Conservation (phyloP, 2,888 invertebrate genomes). For the Tachina grossa region DNA sequence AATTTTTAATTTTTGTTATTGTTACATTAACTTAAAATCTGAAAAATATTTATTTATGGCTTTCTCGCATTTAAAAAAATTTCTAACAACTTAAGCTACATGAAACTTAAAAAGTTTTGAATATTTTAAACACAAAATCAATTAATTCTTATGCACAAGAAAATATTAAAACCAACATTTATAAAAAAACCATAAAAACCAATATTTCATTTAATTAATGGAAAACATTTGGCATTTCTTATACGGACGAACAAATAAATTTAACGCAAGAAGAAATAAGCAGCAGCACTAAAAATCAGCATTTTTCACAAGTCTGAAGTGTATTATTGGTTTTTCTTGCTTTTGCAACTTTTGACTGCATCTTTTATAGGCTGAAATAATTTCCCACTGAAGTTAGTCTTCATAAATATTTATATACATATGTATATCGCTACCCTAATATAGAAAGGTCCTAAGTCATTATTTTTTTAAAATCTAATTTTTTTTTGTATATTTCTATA, state of each 20-base stretch:
- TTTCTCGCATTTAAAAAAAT: too few relatives aligned
- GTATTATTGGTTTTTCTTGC: constrained; percentile 40
- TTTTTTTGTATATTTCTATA: too few relatives aligned
- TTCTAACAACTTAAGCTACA: too few relatives aligned
- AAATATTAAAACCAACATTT: neutral
- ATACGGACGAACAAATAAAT: constrained; percentile 25
- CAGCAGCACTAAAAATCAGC: constrained; percentile 19
- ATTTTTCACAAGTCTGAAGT: constrained; percentile 63
- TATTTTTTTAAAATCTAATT: too few relatives aligned
- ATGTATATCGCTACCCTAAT: too few relatives aligned
- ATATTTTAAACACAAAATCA: too few relatives aligned
- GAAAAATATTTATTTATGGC: too few relatives aligned
- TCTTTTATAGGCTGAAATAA: constrained; percentile 51
- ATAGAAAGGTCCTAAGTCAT: too few relatives aligned
- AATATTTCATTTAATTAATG: constrained; percentile 65
- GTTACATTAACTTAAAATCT: too few relatives aligned
- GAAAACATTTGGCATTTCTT: constrained; percentile 47
- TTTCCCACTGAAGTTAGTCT: constrained; percentile 37
- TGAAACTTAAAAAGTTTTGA: too few relatives aligned
- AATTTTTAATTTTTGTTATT: too few relatives aligned
- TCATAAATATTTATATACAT: neutral
- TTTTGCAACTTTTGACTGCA: constrained; percentile 18
- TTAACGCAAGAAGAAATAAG: constrained; percentile 21
- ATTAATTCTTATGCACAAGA: too few relatives aligned
- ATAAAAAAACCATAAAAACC: constrained; percentile 21